Base-by-base conservation (phyloP, 2,797 vertebrate species). In the Perdix hodgsoniae region DNA sequence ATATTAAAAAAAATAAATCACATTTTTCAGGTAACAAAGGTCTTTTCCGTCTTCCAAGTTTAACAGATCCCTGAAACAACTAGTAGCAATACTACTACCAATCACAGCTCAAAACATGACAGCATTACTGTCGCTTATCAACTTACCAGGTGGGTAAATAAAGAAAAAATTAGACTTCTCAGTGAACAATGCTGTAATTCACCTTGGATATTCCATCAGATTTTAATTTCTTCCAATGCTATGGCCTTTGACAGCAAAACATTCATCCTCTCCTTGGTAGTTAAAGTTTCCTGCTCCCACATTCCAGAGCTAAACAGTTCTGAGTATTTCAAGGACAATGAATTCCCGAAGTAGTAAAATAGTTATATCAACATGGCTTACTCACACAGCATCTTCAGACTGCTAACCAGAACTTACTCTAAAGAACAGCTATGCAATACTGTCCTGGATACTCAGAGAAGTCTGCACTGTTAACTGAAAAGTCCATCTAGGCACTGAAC, bases 301-400 rank as follows among this genome's bases (percentile, higher is more conserved):
- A 11, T 52, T 83, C 42, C 21, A 60, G 15, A 72, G 31, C 21
- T 14, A 29, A 81, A 44, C 35, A 71, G 47, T 19, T 63, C 3
- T 4, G 3, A 52, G 22, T 18, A 12, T 40, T 27, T 52, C 10
- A 56, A 52, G 24, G 8, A 60, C n/a, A 78, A 4, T 11, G 0
- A 40, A 61, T 13, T 24, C 42, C 56, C 35, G 23, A 13, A 35
- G 19, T 0, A 77, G 21, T 19, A 71, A 24, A 11, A 10, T 2
- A 74, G 21, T 19, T 61, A 2, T 0, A 50, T 26, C 1, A 23
- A 40, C 6, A 29, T 1, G 15, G 49, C 13, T 72, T 56, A 44
- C 2, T 45, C 31, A 26, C 15, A 2, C 12, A 45, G 57, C 40
- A 84, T 14, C 39, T 66, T 56, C 39, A 14, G 8, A 9, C 10